Base-by-base conservation (phyloP, 2,888 invertebrate species). In the Melanophora roralis region DNA sequence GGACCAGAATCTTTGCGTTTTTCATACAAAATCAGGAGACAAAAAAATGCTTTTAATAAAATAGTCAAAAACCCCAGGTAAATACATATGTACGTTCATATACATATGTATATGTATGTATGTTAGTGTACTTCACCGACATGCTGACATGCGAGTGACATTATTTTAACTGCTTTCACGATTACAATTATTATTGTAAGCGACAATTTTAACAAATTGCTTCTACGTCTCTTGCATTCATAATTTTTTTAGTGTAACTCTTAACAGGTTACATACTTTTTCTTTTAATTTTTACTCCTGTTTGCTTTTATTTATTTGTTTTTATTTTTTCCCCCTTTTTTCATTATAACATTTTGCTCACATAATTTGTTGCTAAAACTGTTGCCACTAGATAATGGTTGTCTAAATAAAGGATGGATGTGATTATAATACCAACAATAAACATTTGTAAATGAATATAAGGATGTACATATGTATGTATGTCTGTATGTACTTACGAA, bases 131-230 rank as follows among this genome's bases (percentile, higher is more conserved):
- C 23, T 65, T n/a, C n/a, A 11, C 59, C 19, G 9, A 34, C n/a
- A n/a, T n/a, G 32, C 51, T 51, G 51, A 11, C 47, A 65, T 57
- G 38, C 34, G 59, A 59, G 36, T 57, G 43, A 60, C 53, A 77
- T 72, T 71, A 67, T 65, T 67, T 78, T 53, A 60, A 65, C 72
- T 60, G 60, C 67, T 55, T 67, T 60, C 72, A 78, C 67, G 78
- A 72, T 67, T 72, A 55, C 67, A 78, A 49, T 78, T 71, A 72
- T 78, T 72, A 47, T 72, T 62, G 77, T 72, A 60, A 72, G 72
- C 65, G 67, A 78, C 60, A 78, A 72, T 78, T 78, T 60, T 47
- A 67, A 78, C 72, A 78, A 78, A 78, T 78, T 67, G 67, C 60
- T 78, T 78, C 72, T 78, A 67, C 72, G 65, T 67, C 60, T 55